Evolutionary conservation across 2,797 vertebrate species (phyloP).

Genomic region (Aratinga solstitialis): DNA sequence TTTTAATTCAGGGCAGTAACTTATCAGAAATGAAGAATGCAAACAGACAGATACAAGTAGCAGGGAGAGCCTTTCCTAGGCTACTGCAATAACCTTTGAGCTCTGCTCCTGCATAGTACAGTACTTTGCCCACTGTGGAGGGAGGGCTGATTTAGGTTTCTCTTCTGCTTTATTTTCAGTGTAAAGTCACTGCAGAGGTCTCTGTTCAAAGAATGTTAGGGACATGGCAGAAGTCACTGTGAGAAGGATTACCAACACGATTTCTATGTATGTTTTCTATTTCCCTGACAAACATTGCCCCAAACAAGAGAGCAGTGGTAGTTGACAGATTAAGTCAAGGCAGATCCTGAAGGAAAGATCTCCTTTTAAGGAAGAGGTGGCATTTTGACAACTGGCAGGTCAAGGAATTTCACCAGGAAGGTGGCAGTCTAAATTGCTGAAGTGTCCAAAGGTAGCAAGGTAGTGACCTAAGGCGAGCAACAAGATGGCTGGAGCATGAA

Average conservation of each 20-base stretch:
- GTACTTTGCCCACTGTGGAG: not conserved
- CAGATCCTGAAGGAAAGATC: not conserved
- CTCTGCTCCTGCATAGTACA: not conserved
- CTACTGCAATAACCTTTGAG: not conserved
- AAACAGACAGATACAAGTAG: not conserved
- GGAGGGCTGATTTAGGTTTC: not conserved
- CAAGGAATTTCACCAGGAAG: not conserved
- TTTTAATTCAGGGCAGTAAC: not conserved
- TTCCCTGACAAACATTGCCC: not conserved
- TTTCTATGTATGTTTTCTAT: not conserved
- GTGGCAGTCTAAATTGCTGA: not conserved
- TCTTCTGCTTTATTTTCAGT: not conserved
- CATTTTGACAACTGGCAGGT: not conserved
- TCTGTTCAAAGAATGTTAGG: not conserved
- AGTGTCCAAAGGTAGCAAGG: not conserved
- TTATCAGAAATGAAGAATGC: conserved; percentile 10
- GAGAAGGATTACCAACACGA: not conserved
- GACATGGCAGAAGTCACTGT: not conserved
- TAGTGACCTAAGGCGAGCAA: not conserved
- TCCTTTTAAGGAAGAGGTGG: not conserved
- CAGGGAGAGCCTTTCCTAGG: not conserved
- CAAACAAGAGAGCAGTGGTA: not conserved
- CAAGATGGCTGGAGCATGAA: not conserved
- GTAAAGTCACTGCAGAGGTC: not conserved
- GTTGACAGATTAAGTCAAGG: not conserved